phyloP scores from a whole-genome alignment of 1,140 invertebrate genomes.

The Plectus sambesii region DNA sequence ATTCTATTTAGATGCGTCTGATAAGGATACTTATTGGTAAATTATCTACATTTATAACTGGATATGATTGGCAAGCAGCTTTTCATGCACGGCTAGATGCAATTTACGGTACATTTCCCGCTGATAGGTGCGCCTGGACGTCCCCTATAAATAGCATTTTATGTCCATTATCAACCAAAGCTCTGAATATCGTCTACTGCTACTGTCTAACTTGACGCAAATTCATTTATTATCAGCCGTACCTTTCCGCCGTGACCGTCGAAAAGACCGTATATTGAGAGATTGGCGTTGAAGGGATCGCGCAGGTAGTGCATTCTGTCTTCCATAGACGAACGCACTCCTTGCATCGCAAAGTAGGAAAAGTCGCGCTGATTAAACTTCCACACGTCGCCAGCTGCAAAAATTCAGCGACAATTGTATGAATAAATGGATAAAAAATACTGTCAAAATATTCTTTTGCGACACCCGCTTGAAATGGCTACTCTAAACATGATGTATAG shows the following conservation, averaged over 20 bases:
- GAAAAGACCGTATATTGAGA: conserved; percentile 78
- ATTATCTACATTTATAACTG: too few species aligned
- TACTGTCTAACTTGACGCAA: neutral
- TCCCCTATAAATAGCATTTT: too few species aligned
- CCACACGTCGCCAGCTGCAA: conserved; percentile 59
- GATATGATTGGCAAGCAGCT: too few species aligned
- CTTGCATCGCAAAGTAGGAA: conserved; percentile 75
- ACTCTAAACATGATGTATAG: too few species aligned
- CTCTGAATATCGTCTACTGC: neutral
- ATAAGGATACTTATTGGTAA: too few species aligned
- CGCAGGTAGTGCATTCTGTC: conserved; percentile 72
- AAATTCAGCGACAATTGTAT: neutral
- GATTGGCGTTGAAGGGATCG: conserved; percentile 56
- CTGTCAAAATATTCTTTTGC: neutral
- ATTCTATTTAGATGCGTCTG: too few species aligned
- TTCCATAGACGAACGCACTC: conserved; percentile 76
- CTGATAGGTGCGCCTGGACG: too few species aligned
- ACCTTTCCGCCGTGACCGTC: conserved; percentile 87
- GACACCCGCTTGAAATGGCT: too few species aligned
- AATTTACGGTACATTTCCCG: too few species aligned
- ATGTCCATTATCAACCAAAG: too few species aligned
- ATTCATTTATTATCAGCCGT: conserved; percentile 29
- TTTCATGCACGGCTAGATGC: too few species aligned
- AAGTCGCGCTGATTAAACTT: conserved; percentile 61
- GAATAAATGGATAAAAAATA: conserved; percentile 8